phyloP scores from a whole-genome alignment of 2,797 vertebrate genomes.

The Cossypha heuglini region DNA sequence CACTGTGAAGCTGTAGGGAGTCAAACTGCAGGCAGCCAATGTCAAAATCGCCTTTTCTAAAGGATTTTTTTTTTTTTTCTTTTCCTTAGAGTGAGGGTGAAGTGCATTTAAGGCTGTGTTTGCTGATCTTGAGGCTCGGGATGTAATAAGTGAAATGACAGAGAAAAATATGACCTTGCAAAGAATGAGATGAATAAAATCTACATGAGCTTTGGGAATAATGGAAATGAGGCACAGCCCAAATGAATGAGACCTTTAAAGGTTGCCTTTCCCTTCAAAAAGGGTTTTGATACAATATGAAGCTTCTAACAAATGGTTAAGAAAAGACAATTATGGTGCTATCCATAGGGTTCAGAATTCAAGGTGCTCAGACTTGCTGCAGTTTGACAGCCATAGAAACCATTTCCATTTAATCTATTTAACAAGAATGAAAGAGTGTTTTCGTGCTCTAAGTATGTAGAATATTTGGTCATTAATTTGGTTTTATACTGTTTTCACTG shows the following conservation, averaged over 20 bases:
- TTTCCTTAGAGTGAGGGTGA: background rate
- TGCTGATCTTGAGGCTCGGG: conserved; percentile 29
- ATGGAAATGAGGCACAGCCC: conserved; percentile 27
- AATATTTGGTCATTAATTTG: conserved; percentile 52
- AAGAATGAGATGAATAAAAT: conserved; percentile 40
- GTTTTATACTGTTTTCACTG: conserved; percentile 44
- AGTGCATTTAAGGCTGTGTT: conserved; percentile 46
- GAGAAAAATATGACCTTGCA: conserved; percentile 44
- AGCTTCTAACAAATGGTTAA: conserved; percentile 37
- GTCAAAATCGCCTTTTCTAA: conserved; percentile 49
- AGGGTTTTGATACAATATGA: conserved; percentile 15
- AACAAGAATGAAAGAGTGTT: conserved; percentile 32
- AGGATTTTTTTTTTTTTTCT: background rate
- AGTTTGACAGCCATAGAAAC: conserved; percentile 53
- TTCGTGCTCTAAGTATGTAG: conserved; percentile 19
- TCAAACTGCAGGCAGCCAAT: conserved; percentile 49
- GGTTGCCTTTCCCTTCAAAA: conserved; percentile 26
- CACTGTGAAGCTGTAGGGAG: conserved; percentile 25
- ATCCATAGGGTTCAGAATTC: conserved; percentile 28
- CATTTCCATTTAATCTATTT: conserved; percentile 58
- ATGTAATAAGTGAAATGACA: conserved; percentile 18
- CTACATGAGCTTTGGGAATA: conserved; percentile 47
- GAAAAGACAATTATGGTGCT: conserved; percentile 36
- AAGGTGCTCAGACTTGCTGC: conserved; percentile 6
- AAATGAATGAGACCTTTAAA: conserved; percentile 59